These are phyloP conservation scores for Pithys albifrons DNA, from an alignment of 2,113 vertebrate genomes.

Conservation along the genomic window DNA sequence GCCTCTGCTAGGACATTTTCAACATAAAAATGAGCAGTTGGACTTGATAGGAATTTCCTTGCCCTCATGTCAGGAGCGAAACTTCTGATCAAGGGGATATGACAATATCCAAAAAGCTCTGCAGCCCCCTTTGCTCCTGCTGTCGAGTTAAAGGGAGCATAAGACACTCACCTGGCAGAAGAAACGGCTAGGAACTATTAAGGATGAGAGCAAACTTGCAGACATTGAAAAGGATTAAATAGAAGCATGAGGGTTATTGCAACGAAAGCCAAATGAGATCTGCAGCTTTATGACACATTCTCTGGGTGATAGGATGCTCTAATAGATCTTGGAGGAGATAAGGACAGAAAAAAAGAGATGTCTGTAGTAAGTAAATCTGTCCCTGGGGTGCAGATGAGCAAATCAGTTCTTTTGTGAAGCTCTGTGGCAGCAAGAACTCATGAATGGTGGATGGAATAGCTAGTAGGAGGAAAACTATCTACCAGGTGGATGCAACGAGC, in stretches of 20 bases:
- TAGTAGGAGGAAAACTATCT: not conserved
- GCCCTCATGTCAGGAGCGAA: fast-evolving
- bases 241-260: not conserved
- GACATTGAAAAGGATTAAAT: not conserved
- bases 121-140: not conserved
- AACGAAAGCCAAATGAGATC: not conserved
- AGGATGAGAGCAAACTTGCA: not conserved
- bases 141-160: not conserved
- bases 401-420: not conserved
- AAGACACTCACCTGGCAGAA: fast-evolving
- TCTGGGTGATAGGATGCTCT: not conserved
- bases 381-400: not conserved
- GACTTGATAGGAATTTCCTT: not conserved
- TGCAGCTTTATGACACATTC: not conserved
- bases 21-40: not conserved
- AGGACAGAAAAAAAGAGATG: not conserved
- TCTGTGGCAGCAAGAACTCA: not conserved
- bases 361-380: not conserved
- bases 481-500: not conserved
- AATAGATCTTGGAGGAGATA: not conserved
- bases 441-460: not conserved
- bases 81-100: fast-evolving
- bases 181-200: not conserved
- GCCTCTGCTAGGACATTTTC: not conserved
- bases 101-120: not conserved